Evolutionary conservation across 2,797 vertebrate species (phyloP).

Genomic region (Nyctibius grandis): DNA sequence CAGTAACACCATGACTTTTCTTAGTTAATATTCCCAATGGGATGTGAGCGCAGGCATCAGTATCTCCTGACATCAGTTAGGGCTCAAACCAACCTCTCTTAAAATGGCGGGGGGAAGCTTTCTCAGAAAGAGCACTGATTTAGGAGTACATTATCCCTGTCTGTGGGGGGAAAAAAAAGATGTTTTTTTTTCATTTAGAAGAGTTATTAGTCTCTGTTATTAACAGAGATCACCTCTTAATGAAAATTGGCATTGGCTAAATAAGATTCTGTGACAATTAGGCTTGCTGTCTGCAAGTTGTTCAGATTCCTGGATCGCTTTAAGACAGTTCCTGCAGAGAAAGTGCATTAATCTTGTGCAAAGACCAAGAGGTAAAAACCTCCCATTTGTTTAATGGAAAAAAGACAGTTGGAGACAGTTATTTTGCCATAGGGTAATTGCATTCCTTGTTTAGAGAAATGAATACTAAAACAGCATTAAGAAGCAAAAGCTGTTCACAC

Average conservation of each 20-base stretch:
- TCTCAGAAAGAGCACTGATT: background rate
- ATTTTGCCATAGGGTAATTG: slow-evolving; percentile 30
- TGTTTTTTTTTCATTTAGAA: background rate
- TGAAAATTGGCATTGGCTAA: slow-evolving; percentile 41
- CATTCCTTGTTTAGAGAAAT: slow-evolving; percentile 41
- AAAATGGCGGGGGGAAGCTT: background rate
- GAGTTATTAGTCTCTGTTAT: slow-evolving; percentile 7
- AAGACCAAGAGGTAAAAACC: slow-evolving; percentile 41
- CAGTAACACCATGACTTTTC: background rate
- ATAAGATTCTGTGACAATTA: slow-evolving; percentile 41
- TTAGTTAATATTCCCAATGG: background rate
- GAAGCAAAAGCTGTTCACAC: background rate
- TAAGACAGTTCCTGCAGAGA: slow-evolving; percentile 33
- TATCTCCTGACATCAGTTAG: background rate
- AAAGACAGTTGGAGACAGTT: slow-evolving; percentile 42
- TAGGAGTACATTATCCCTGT: slow-evolving; percentile 35
- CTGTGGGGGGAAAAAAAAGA: background rate
- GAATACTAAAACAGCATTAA: background rate
- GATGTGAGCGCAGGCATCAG: background rate
- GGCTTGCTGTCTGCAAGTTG: background rate
- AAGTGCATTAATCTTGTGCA: slow-evolving; percentile 56
- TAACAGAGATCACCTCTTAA: slow-evolving; percentile 49
- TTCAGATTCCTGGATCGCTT: background rate
- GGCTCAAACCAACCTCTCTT: background rate
- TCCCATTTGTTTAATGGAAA: slow-evolving; percentile 44